A percentile compares a stretch with the other conserved stretches of the same genome.
These are phyloP conservation scores for Okamejei kenojei DNA, from an alignment of 2,797 vertebrate species.

Conservation along the genomic window DNA sequence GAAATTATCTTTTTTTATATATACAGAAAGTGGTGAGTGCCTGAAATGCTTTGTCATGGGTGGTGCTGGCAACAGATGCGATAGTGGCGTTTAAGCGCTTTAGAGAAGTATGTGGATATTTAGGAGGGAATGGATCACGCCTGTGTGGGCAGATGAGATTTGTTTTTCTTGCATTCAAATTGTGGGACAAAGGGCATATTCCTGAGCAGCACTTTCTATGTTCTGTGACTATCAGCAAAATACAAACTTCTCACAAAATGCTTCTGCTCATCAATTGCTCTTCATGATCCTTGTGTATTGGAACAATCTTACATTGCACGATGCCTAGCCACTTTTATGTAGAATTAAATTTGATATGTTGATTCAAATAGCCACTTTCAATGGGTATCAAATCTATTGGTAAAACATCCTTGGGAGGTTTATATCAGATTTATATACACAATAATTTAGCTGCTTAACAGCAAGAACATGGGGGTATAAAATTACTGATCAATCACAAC, in stretches of 20 bases:
- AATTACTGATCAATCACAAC: slow-evolving; percentile 13
- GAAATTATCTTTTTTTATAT: no score
- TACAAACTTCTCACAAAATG: slow-evolving; percentile 16
- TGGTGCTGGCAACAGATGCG: no score
- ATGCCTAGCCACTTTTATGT: neutral
- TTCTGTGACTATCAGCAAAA: neutral
- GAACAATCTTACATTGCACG: neutral
- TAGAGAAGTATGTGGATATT: no score
- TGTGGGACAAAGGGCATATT: no score
- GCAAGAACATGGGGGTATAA: neutral
- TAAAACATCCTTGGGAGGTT: neutral
- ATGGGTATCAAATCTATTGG: neutral
- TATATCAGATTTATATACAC: neutral
- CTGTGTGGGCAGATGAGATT: no score
- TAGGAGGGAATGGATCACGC: no score
- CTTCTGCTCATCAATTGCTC: neutral
- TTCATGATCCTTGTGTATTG: neutral
- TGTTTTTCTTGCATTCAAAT: no score
- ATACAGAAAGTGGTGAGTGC: no score
- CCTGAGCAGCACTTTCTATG: no score
- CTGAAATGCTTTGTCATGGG: no score
- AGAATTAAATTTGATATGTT: neutral
- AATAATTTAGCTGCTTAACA: neutral
- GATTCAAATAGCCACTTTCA: neutral
- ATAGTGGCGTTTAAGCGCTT: no score